Percentiles rank a stretch among this genome's conserved stretches.
Evolutionary conservation across 2,888 invertebrate genomes (phyloP).

Genomic region (Phyto melanocephala): DNA sequence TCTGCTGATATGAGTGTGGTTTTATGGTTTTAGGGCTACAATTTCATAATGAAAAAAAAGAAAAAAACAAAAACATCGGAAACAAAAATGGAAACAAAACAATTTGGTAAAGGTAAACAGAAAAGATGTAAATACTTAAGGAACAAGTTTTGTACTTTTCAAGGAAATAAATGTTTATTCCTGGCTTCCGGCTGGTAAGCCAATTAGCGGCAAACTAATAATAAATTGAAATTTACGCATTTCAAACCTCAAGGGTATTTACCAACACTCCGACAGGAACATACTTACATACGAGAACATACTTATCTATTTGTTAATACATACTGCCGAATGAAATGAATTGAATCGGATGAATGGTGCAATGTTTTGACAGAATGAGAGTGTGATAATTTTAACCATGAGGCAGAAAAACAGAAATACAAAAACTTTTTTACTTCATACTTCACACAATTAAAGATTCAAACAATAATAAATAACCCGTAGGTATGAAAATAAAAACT

Average conservation of each 20-base stretch:
- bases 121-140: conserved; percentile 62
- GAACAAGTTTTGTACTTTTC: conserved; percentile 47
- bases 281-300: neutral
- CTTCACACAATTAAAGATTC: neutral
- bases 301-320: neutral
- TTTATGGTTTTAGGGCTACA: conserved; percentile 58
- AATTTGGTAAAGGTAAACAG: conserved; percentile 55
- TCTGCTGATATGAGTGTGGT: conserved; percentile 44
- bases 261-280: conserved; percentile 53
- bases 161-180: conserved; percentile 36
- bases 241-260: conserved; percentile 66
- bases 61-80: neutral
- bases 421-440: conserved; percentile 24
- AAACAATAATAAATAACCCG: conserved; percentile 46
- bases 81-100: conserved; percentile 50
- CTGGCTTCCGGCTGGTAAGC: conserved; percentile 74
- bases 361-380: conserved; percentile 33
- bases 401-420: conserved; percentile 51
- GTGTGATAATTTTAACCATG: conserved; percentile 61
- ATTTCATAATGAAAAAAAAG: conserved; percentile 36
- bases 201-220: conserved; percentile 76
- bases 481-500: conserved; percentile 67
- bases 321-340: neutral
- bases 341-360: conserved; percentile 24
- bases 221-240: conserved; percentile 77